phyloP scores from a whole-genome alignment of 2,888 invertebrate species.

The Chelonus formosanus region DNA sequence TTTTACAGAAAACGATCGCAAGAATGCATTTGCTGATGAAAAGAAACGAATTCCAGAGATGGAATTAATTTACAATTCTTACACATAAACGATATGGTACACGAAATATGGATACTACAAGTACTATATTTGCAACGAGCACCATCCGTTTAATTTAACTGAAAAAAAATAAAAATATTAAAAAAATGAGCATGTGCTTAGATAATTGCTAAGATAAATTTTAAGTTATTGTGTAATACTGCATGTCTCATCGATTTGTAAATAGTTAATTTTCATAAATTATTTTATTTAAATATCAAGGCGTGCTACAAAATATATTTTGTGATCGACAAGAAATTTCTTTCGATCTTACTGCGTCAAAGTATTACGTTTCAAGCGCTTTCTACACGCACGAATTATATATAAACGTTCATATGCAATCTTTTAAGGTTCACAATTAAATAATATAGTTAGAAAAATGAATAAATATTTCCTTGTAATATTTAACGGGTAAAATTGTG shows the following conservation, averaged over 20 bases:
- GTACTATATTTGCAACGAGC: conserved; percentile 53
- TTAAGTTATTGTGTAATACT: conserved; percentile 47
- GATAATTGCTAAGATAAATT: conserved; percentile 42
- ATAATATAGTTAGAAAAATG: not conserved
- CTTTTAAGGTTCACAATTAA: conserved; percentile 7
- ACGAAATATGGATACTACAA: conserved; percentile 51
- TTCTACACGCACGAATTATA: conserved; percentile 26
- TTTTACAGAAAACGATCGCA: conserved; percentile 61
- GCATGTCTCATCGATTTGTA: conserved; percentile 62
- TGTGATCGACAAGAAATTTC: too few relatives aligned
- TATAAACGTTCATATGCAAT: conserved; percentile 8
- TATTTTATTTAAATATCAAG: conserved; percentile 48
- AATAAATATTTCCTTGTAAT: not conserved
- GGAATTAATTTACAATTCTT: conserved; percentile 57
- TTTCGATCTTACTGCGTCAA: not conserved
- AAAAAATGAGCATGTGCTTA: conserved; percentile 40
- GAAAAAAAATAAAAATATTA: conserved; percentile 24
- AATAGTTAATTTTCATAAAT: conserved; percentile 63
- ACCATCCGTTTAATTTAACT: conserved; percentile 49
- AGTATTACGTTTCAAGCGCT: conserved; percentile 8
- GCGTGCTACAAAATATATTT: too few relatives aligned
- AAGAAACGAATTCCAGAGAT: conserved; percentile 54
- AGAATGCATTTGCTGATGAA: conserved; percentile 57
- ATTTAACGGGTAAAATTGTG: too few relatives aligned
- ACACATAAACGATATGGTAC: conserved; percentile 49